phyloP scores from a whole-genome alignment of 2,888 invertebrate genomes.

The Omphaloscelis lunosa region DNA sequence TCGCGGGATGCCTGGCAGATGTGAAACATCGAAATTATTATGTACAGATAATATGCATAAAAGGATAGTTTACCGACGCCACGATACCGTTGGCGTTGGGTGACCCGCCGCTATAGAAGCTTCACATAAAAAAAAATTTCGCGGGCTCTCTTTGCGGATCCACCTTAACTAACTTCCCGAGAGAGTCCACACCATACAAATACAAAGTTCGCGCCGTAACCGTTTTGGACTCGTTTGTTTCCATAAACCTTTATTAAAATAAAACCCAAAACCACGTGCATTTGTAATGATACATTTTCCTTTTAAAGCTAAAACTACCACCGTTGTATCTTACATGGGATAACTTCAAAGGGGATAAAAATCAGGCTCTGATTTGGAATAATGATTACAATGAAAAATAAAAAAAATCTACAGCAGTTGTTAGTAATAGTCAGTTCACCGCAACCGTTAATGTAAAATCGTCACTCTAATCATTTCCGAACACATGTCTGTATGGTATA shows the following conservation, averaged over 20 bases:
- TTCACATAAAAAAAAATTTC: too few species aligned
- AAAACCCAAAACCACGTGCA: conserved; percentile 49
- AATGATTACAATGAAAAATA: not conserved
- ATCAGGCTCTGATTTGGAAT: not conserved
- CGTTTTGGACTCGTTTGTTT: not conserved
- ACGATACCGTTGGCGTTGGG: too few species aligned
- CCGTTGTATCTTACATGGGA: not conserved
- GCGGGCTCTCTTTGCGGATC: too few species aligned
- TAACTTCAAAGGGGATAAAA: not conserved
- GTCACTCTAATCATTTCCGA: conserved; percentile 15
- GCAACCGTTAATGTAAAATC: conserved; percentile 46
- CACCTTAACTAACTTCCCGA: too few species aligned
- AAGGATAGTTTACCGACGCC: too few species aligned
- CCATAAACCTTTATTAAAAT: not conserved
- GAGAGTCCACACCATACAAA: not conserved
- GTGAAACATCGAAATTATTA: too few species aligned
- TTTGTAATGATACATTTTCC: not conserved
- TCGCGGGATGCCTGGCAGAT: too few species aligned
- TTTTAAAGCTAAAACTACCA: not conserved
- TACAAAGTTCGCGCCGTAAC: not conserved
- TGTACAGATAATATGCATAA: too few species aligned
- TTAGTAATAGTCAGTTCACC: conserved; percentile 60
- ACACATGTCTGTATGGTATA: not conserved
- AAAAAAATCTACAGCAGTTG: conserved; percentile 43
- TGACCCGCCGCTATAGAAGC: too few species aligned